Evolutionary conservation across 2,113 vertebrate genomes (phyloP).

Genomic region (Prunella himalayana): DNA sequence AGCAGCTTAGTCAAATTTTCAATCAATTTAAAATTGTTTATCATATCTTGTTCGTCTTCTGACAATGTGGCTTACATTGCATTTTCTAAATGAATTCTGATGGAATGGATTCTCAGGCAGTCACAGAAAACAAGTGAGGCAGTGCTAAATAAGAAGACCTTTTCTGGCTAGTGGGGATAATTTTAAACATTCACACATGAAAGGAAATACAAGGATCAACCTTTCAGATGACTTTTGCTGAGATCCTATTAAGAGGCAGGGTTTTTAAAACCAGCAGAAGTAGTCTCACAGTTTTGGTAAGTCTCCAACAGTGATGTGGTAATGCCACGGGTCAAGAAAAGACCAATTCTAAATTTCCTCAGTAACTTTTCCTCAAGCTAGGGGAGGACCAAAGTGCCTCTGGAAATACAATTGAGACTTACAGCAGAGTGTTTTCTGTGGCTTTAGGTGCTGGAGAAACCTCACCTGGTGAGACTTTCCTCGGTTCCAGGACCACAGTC

Average conservation of each 20-base stretch:
- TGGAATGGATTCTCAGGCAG: neutral
- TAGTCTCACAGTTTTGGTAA: neutral
- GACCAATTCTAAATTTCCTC: neutral
- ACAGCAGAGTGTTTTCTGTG: neutral
- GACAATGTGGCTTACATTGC: neutral
- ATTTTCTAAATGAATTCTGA: neutral
- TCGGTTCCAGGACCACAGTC: rapidly evolving
- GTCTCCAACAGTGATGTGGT: neutral
- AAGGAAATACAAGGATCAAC: neutral
- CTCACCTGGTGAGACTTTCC: neutral
- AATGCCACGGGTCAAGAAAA: neutral
- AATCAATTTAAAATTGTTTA: neutral
- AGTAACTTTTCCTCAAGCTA: neutral
- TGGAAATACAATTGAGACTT: rapidly evolving
- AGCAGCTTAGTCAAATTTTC: neutral
- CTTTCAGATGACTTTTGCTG: neutral
- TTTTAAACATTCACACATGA: neutral
- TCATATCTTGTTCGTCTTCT: neutral
- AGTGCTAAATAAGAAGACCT: neutral
- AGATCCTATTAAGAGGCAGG: neutral
- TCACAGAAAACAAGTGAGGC: neutral
- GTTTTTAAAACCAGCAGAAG: neutral
- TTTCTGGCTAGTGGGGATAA: neutral
- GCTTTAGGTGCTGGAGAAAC: neutral
- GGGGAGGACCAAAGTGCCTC: rapidly evolving